Evolutionary conservation across 2,113 vertebrate genomes (phyloP).

Genomic region (Mesocricetus auratus): DNA sequence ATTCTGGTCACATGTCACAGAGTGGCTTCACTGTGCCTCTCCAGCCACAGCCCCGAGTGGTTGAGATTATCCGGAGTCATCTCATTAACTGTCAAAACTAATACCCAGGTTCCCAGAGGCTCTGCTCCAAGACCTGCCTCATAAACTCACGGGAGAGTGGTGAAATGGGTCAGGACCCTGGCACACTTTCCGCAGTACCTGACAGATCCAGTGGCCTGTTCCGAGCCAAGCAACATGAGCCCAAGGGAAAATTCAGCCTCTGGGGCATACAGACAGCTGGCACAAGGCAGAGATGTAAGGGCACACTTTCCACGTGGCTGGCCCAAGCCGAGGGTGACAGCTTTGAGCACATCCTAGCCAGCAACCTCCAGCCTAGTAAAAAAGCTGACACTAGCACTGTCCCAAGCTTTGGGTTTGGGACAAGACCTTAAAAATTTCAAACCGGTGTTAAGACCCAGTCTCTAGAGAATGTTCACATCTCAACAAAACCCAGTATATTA

Average conservation of each 20-base stretch:
- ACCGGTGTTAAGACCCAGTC: background rate
- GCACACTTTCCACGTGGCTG: constrained; percentile 50
- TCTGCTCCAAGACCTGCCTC: background rate
- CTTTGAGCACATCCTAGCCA: background rate
- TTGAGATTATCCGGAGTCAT: constrained; percentile 7
- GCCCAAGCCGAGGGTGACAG: background rate
- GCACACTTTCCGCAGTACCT: constrained; percentile 34
- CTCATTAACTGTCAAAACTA: background rate
- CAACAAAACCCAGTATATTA: background rate
- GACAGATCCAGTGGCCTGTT: constrained; percentile 39
- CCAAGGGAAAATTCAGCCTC: constrained; percentile 50
- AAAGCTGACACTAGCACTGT: background rate
- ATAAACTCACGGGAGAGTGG: background rate
- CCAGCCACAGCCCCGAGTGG: constrained; percentile 1
- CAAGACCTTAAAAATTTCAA: constrained; percentile 51
- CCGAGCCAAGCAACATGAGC: constrained; percentile 64
- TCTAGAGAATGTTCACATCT: background rate
- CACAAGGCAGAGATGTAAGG: background rate
- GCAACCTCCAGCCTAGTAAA: background rate
- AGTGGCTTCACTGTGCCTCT: background rate
- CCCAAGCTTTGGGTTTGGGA: constrained; percentile 4
- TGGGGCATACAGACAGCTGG: background rate
- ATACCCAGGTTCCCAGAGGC: background rate
- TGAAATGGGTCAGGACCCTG: constrained; percentile 54
- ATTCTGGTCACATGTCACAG: background rate